These are phyloP conservation scores for Euproctis similis DNA, from an alignment of 2,888 invertebrate genomes.

Conservation along the genomic window DNA sequence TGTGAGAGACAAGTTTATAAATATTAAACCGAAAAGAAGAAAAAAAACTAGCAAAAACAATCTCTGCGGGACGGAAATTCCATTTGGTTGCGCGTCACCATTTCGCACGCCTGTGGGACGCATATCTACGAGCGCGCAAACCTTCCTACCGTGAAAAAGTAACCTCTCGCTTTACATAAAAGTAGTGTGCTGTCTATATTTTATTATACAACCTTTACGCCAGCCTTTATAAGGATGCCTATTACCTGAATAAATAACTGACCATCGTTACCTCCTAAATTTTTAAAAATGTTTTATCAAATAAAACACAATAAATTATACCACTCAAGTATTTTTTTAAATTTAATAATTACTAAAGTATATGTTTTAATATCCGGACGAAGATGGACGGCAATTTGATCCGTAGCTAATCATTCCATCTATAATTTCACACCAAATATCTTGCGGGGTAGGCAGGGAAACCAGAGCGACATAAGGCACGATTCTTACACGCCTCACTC, in stretches of 20 bases:
- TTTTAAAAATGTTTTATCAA: too few relatives aligned
- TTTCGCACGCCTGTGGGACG: slow-evolving; percentile 47
- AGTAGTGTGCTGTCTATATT: slow-evolving; percentile 61
- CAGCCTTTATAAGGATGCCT: slow-evolving; percentile 50
- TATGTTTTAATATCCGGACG: too few relatives aligned
- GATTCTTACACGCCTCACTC: too few relatives aligned
- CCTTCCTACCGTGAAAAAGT: slow-evolving; percentile 52
- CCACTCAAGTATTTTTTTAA: slow-evolving; percentile 31
- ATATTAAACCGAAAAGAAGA: slow-evolving; percentile 67
- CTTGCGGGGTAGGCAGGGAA: too few relatives aligned
- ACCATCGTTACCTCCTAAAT: slow-evolving; percentile 55
- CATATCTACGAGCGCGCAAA: slow-evolving; percentile 52
- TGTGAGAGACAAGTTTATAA: slow-evolving; percentile 59
- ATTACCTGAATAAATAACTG: slow-evolving; percentile 65
- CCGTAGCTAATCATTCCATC: too few relatives aligned
- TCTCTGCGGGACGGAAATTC: slow-evolving; percentile 58
- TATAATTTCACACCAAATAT: too few relatives aligned
- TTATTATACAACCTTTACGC: slow-evolving; percentile 49
- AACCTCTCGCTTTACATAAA: slow-evolving; percentile 59
- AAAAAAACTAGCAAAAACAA: slow-evolving; percentile 61
- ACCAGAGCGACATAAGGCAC: too few relatives aligned
- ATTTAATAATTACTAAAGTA: too few relatives aligned
- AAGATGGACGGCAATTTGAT: too few relatives aligned
- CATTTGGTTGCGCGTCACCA: slow-evolving; percentile 48
- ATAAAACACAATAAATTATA: too few relatives aligned